phyloP scores from a whole-genome alignment of 2,888 invertebrate genomes.

The Slavum lentiscoides region DNA sequence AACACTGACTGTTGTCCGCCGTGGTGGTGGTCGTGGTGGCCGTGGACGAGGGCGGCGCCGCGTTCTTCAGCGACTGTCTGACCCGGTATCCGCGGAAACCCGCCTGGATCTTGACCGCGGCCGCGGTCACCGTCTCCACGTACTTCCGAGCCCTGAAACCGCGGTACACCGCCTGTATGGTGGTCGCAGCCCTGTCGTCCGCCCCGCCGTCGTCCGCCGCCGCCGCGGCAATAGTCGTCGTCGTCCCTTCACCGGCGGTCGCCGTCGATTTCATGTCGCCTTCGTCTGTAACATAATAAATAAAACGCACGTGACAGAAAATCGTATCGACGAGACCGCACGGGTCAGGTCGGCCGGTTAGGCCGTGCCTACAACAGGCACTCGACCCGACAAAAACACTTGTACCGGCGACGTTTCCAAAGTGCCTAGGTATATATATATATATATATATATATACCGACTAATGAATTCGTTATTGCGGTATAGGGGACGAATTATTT shows the following conservation, averaged over 20 bases:
- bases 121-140: slow-evolving; percentile 52
- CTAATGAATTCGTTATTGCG: too few relatives aligned
- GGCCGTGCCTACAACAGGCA: too few relatives aligned
- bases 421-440: too few relatives aligned
- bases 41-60: slow-evolving; percentile 15
- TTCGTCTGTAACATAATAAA: not conserved
- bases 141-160: slow-evolving; percentile 61
- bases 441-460: too few relatives aligned
- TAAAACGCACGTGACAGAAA: not conserved
- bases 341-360: too few relatives aligned
- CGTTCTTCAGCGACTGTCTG: slow-evolving; percentile 48
- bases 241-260: not conserved
- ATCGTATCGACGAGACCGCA: too few relatives aligned
- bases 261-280: not conserved
- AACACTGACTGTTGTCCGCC: slow-evolving; percentile 23
- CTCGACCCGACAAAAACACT: too few relatives aligned
- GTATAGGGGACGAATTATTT: too few relatives aligned
- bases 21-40: not conserved
- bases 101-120: slow-evolving; percentile 62
- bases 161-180: slow-evolving; percentile 65
- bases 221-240: not conserved
- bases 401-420: too few relatives aligned
- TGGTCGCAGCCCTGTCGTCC: slow-evolving; percentile 62
- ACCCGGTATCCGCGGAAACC: slow-evolving; percentile 64
- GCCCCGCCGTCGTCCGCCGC: slow-evolving; percentile 42